Evolutionary conservation across 2,797 vertebrate genomes (phyloP), one percentile per base, ranked within the genome.

Genomic region (Danio albolineatus): DNA sequence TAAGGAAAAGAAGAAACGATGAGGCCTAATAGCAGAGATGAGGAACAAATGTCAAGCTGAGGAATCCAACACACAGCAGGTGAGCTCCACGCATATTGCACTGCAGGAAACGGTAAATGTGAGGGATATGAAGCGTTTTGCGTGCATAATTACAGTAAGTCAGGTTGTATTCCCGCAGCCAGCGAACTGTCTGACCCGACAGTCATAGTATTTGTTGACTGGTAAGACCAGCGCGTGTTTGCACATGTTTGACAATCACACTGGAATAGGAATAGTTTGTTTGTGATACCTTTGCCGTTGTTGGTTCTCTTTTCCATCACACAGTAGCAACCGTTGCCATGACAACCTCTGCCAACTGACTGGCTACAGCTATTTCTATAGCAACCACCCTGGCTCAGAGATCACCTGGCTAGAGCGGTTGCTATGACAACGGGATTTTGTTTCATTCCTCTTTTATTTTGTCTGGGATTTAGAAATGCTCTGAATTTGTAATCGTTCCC

Each of bases 1-100:
- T 28, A 14, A 5, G 7, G 8, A 14, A 44, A 60, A 82, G 72
- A 56, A 60, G 79, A 67, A 73, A 83, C 83, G 69, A 83, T 86
- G 87, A 88, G 91, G 90, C 93, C 90, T 83, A 78, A 71, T 16
- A 82, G 36, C 21, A 60, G 48, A 78, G 39, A 76, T 43, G 65
- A 57, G 54, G 60, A 71, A 64, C 21, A 76, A 83, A 57, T 76
- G 65, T 75, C 82, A 71, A 73, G 66, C 43, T 84, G 71, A 85
- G 70, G 65, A 76, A 66, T 79, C 86, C 64, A 62, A n/a, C 64
- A 56, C 28, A 77, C 41, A 69, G 49, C 84, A 88, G 81, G 87
- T 86, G 74, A 73, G 49, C 10, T 19, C 4, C 60, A 56, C n/a
- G 46, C 0, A 64, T 8, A 36, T 8, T 28, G 9, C 61, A 28